Conservation (phyloP, 2,888 invertebrate genomes). For the Tethea ocularis region DNA sequence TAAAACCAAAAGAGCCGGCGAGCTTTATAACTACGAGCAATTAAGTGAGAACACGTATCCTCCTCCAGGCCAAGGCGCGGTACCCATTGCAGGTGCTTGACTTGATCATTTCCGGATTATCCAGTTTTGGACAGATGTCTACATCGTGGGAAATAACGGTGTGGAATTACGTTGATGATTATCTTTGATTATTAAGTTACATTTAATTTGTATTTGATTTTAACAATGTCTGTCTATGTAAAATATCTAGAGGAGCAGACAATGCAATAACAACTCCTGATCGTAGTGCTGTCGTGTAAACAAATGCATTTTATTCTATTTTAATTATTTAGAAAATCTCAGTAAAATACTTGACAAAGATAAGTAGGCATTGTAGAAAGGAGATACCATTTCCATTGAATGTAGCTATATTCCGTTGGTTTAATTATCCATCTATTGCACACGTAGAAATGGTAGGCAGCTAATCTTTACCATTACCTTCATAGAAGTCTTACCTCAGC, state of each 20-base stretch:
- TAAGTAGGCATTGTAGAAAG: no score
- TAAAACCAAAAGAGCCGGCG: slow-evolving; percentile 19
- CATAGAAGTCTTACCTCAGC: slow-evolving; percentile 35
- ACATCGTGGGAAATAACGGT: slow-evolving; percentile 76
- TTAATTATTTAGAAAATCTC: no score
- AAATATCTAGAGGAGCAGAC: no score
- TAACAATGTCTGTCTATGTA: no score
- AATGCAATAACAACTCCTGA: no score
- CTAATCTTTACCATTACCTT: slow-evolving; percentile 28
- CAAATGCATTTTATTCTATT: no score
- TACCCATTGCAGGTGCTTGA: slow-evolving; percentile 54
- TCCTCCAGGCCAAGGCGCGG: slow-evolving; percentile 39
- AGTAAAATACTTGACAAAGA: no score
- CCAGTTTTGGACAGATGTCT: slow-evolving; percentile 72
- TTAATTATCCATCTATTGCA: no score
- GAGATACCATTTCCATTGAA: no score
- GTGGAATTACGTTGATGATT: slow-evolving; percentile 31
- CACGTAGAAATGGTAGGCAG: no score
- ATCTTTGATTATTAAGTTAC: slow-evolving; percentile 23
- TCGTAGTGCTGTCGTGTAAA: no score
- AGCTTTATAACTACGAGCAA: slow-evolving; percentile 34
- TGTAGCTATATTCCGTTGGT: no score
- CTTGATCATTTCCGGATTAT: slow-evolving; percentile 72
- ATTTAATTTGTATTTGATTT: neutral
- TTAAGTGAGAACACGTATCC: slow-evolving; percentile 35